Evolutionary conservation across 2,797 vertebrate species (phyloP).

Genomic region (Helostoma temminkii): DNA sequence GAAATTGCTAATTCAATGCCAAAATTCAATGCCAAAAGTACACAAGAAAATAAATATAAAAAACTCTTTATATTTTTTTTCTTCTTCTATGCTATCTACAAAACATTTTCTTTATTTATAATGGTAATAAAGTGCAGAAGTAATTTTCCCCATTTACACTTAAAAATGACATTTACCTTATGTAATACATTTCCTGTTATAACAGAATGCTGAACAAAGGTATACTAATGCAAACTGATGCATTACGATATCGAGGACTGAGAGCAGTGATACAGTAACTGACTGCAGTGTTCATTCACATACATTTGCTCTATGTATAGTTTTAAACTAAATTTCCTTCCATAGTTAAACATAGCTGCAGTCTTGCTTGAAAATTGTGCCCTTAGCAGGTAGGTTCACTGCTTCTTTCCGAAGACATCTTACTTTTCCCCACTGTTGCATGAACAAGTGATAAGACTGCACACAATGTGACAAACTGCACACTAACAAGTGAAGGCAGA

Average conservation of each 20-base stretch:
- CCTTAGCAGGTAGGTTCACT: neutral
- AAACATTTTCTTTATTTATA: neutral
- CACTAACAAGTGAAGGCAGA: constrained; percentile 4
- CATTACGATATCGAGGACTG: neutral
- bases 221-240: neutral
- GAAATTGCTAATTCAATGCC: constrained; percentile 12
- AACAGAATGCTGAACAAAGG: neutral
- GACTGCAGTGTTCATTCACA: neutral
- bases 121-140: neutral
- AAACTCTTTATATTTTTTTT: too few relatives aligned
- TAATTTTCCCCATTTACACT: neutral
- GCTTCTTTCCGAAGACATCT: neutral
- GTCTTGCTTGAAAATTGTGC: neutral
- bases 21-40: constrained; percentile 22
- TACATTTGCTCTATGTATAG: too few relatives aligned
- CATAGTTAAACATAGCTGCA: neutral
- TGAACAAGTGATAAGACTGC: neutral
- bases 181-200: neutral
- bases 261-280: neutral
- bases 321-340: neutral
- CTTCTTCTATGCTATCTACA: neutral
- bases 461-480: constrained; percentile 5
- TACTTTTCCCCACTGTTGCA: neutral
- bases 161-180: neutral
- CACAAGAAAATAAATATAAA: constrained; percentile 2